phyloP scores from a whole-genome alignment of 1,140 invertebrate species.

The Hyles euphorbiae region DNA sequence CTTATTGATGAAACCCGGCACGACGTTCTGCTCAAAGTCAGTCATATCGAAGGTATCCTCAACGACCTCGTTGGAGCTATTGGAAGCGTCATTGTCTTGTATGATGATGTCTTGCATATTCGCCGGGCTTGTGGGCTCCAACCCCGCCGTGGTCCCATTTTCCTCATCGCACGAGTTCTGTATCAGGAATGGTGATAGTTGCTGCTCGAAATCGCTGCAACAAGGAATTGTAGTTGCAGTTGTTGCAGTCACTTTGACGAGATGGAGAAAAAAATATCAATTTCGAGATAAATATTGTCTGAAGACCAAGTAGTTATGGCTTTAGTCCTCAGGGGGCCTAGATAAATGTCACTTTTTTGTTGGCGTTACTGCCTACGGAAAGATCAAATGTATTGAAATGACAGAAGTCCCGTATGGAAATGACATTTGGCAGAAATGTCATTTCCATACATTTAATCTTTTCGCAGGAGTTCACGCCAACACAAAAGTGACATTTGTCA shows the following conservation, averaged over 20 bases:
- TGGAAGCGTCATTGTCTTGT: slow-evolving; percentile 43
- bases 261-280: background rate
- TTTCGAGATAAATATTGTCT: background rate
- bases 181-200: slow-evolving; percentile 65
- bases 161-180: slow-evolving; percentile 62
- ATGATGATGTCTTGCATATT: slow-evolving; percentile 48
- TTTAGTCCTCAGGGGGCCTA: too few species aligned
- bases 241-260: background rate
- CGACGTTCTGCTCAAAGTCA: slow-evolving; percentile 59
- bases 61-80: slow-evolving; percentile 36
- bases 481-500: too few species aligned
- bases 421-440: too few species aligned
- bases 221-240: background rate
- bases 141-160: slow-evolving; percentile 11
- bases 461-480: too few species aligned
- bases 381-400: too few species aligned
- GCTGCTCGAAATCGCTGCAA: slow-evolving; percentile 67
- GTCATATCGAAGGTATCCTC: slow-evolving; percentile 51
- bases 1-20: slow-evolving; percentile 56
- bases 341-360: too few species aligned
- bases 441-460: too few species aligned
- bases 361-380: too few species aligned
- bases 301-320: too few species aligned
- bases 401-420: too few species aligned
- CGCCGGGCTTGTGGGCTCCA: slow-evolving; percentile 37